phyloP scores from a whole-genome alignment of 2,888 invertebrate genomes.

The Papilio elwesi region DNA sequence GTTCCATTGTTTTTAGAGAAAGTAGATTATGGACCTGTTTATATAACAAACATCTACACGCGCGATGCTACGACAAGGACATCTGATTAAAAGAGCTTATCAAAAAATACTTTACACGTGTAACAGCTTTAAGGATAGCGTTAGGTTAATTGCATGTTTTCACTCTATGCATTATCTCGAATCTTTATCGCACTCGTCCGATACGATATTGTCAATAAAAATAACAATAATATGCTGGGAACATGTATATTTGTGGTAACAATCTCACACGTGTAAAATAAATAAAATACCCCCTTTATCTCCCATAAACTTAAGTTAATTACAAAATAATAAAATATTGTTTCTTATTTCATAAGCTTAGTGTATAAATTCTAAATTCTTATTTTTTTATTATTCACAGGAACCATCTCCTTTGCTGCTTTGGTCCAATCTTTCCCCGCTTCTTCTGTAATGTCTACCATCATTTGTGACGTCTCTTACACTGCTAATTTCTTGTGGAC shows the following conservation, averaged over 20 bases:
- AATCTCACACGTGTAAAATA: neutral
- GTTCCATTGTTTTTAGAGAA: neutral
- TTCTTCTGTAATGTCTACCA: too few species aligned
- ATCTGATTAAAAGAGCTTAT: conserved; percentile 24
- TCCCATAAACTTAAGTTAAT: too few species aligned
- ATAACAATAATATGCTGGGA: conserved; percentile 19
- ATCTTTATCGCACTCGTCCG: conserved; percentile 30
- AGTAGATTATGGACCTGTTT: neutral
- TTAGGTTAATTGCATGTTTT: conserved; percentile 38
- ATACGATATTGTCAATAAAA: conserved; percentile 21
- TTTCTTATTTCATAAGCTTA: too few species aligned
- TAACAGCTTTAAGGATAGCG: conserved; percentile 32
- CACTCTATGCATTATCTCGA: conserved; percentile 24
- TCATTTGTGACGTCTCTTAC: too few species aligned
- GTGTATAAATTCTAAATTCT: too few species aligned
- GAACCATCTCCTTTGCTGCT: too few species aligned
- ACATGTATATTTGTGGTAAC: neutral
- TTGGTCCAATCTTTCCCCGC: too few species aligned
- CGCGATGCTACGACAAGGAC: neutral
- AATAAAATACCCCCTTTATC: too few species aligned
- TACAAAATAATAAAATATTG: too few species aligned
- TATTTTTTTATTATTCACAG: too few species aligned
- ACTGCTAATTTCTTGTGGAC: too few species aligned
- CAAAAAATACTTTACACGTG: conserved; percentile 38
- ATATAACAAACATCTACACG: conserved; percentile 23